Conservation (phyloP, 2,797 vertebrate genomes). For the Siniperca scherzeri region DNA sequence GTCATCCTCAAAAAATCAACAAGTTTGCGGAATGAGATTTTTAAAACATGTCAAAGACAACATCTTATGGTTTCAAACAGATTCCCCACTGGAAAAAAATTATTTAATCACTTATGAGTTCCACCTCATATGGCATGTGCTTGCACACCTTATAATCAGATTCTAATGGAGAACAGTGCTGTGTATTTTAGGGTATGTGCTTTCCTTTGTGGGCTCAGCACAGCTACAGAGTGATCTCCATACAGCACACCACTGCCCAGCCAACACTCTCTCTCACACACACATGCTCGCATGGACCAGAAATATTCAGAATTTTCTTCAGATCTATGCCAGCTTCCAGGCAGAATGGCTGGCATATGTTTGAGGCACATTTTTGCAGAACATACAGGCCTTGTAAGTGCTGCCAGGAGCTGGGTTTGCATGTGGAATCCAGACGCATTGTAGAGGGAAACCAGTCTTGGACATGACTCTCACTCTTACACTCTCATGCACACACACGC, state of each 20-base stretch:
- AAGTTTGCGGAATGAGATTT: constrained; percentile 50
- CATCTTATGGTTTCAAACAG: constrained; percentile 26
- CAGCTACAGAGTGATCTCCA: constrained; percentile 27
- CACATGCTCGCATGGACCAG: neutral
- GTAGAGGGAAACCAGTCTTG: constrained; percentile 51
- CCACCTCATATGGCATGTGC: no score
- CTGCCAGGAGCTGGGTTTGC: constrained; percentile 50
- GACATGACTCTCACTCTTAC: constrained; percentile 13
- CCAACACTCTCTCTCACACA: constrained; percentile 4
- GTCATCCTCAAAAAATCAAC: neutral
- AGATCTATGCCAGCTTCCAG: constrained; percentile 40
- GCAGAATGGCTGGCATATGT: constrained; percentile 55
- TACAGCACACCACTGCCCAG: neutral
- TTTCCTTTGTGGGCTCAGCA: constrained; percentile 1
- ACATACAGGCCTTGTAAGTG: constrained; percentile 36
- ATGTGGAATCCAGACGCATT: constrained; percentile 59
- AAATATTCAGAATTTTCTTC: constrained; percentile 42
- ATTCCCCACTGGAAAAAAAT: constrained; percentile 10
- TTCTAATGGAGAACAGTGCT: neutral
- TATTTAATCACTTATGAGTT: no score
- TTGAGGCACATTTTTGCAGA: constrained; percentile 35
- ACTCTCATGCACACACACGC: neutral
- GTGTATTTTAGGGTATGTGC: neutral
- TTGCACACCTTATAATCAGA: neutral
- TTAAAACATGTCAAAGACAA: constrained; percentile 31